Evolutionary conservation across 2,888 invertebrate species (phyloP).

Genomic region (Orchesella flavescens): DNA sequence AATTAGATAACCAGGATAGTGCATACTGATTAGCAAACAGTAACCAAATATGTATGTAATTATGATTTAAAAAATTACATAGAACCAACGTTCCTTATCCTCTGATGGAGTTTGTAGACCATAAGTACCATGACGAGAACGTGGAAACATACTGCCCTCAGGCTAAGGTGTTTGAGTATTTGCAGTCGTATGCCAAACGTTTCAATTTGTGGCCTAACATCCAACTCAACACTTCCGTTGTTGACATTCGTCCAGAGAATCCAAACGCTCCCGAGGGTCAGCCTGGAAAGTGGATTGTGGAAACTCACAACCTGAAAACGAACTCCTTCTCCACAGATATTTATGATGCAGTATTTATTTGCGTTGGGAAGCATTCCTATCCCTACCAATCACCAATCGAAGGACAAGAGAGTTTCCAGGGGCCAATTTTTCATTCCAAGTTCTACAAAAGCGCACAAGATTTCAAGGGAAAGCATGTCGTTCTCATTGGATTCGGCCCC

Average conservation of each 20-base stretch:
- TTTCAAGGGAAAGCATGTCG: constrained; percentile 16
- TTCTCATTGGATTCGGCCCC: constrained; percentile 43
- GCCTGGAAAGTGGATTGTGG: constrained; percentile 37
- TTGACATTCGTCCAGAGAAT: constrained; percentile 25
- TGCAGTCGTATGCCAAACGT: constrained; percentile 25
- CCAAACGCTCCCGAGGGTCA: constrained; percentile 4
- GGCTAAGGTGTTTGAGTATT: constrained; percentile 21
- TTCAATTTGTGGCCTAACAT: constrained; percentile 49
- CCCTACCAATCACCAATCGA: constrained; percentile 4
- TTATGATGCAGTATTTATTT: constrained; percentile 39
- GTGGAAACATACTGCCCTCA: constrained; percentile 13
- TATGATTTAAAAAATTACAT: too few species aligned
- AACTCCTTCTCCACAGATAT: background rate
- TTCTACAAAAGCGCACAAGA: constrained; percentile 33
- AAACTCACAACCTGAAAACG: constrained; percentile 32
- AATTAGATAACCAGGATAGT: too few species aligned
- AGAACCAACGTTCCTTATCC: background rate
- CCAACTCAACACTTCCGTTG: constrained; percentile 41
- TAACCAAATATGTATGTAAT: too few species aligned
- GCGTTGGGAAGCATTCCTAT: constrained; percentile 43
- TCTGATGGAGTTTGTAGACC: too few species aligned
- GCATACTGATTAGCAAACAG: too few species aligned
- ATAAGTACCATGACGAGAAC: too few species aligned
- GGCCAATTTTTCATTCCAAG: constrained; percentile 28
- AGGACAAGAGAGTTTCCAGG: constrained; percentile 29